These are phyloP conservation scores for Eristalis intricaria DNA, from an alignment of 2,888 invertebrate species.

Conservation along the genomic window DNA sequence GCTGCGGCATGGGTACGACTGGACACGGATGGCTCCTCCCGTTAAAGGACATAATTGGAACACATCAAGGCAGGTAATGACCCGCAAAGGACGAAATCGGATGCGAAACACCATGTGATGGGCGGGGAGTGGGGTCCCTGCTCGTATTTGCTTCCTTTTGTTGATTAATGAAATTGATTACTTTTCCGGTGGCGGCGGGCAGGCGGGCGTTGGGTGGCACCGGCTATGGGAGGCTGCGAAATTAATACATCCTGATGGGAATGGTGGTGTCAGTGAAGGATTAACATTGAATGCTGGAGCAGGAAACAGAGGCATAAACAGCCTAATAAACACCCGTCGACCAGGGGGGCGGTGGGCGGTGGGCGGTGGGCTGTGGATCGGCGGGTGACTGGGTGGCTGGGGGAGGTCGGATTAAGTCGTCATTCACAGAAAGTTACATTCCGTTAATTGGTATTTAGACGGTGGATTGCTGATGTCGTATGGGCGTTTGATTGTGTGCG, in stretches of 20 bases:
- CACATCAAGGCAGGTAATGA: slow-evolving; percentile 55
- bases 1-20: background rate
- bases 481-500: background rate
- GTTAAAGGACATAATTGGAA: slow-evolving; percentile 32
- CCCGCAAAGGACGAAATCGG: slow-evolving; percentile 53
- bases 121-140: background rate
- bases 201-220: background rate
- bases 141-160: slow-evolving; percentile 33
- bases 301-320: slow-evolving; percentile 7
- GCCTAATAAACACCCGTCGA: slow-evolving; percentile 22
- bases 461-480: background rate
- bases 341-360: background rate
- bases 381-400: background rate
- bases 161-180: slow-evolving; percentile 64
- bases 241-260: slow-evolving; percentile 34
- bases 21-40: background rate
- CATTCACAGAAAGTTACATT: slow-evolving; percentile 57
- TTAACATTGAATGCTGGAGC: slow-evolving; percentile 23
- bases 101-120: slow-evolving; percentile 19
- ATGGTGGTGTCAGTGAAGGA: slow-evolving; percentile 42
- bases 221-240: slow-evolving; percentile 12
- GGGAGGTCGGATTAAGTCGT: slow-evolving; percentile 38
- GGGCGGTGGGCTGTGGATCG: no score
- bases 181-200: slow-evolving; percentile 26
- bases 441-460: slow-evolving; percentile 55